phyloP scores from a whole-genome alignment of 2,113 vertebrate genomes.

The Sinocyclocheilus rhinocerous region DNA sequence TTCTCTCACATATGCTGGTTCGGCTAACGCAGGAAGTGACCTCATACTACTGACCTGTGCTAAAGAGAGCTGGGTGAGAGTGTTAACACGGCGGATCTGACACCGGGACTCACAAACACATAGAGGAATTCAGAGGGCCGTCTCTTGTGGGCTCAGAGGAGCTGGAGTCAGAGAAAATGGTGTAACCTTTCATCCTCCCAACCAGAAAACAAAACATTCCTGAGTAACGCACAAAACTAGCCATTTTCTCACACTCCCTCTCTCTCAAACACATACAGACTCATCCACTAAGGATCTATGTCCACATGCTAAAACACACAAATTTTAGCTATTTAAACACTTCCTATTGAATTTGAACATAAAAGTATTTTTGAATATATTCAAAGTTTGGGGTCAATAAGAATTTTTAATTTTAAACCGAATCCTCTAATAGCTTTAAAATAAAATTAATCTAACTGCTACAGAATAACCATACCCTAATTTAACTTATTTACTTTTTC shows the following conservation, averaged over 20 bases:
- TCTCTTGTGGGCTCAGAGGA: neutral
- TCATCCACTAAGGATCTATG: neutral
- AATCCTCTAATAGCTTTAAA: neutral
- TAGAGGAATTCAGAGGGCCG: neutral
- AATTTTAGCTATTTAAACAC: neutral
- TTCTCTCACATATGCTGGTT: neutral
- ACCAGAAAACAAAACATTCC: conserved; percentile 71
- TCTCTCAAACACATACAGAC: neutral
- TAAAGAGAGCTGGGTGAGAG: conserved; percentile 16
- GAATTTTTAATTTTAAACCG: no score
- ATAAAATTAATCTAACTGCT: neutral
- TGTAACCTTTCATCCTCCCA: conserved; percentile 48
- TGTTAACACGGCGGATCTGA: conserved; percentile 2
- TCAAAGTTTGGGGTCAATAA: neutral
- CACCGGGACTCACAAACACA: conserved; percentile 22
- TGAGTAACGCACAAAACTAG: conserved; percentile 25
- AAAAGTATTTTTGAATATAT: neutral
- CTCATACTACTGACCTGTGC: conserved; percentile 45
- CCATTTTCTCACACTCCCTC: conserved; percentile 11
- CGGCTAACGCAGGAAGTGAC: conserved; percentile 32
- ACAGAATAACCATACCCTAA: neutral
- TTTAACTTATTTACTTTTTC: neutral
- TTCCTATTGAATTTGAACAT: neutral
- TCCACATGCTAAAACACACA: neutral
- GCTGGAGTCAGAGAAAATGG: conserved; percentile 36